Conservation (phyloP, 2,113 vertebrate genomes). For the Heptranchias perlo region DNA sequence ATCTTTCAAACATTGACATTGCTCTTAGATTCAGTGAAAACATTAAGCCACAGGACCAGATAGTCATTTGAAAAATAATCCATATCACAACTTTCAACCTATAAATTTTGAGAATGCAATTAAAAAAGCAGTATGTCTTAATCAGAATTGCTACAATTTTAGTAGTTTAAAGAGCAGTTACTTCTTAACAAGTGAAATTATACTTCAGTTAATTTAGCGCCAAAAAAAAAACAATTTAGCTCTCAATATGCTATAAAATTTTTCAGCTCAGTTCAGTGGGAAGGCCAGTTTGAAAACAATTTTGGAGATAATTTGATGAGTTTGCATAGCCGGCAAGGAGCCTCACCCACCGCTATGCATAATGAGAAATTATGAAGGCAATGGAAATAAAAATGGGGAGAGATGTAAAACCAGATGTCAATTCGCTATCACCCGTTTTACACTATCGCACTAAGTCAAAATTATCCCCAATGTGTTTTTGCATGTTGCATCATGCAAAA, state of each 20-base stretch:
- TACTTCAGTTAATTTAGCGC: background rate
- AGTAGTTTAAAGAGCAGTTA: background rate
- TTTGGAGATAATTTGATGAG: background rate
- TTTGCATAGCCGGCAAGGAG: background rate
- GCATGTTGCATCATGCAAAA: background rate
- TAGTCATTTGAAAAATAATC: too few relatives aligned
- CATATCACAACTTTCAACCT: background rate
- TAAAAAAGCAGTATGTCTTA: background rate
- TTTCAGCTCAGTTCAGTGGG: background rate
- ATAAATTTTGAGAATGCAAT: background rate
- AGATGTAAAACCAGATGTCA: background rate
- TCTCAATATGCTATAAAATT: background rate
- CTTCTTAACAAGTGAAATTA: background rate
- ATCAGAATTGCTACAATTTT: background rate
- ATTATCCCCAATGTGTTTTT: background rate
- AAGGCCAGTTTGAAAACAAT: background rate
- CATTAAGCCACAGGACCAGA: background rate
- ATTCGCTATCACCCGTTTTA: background rate
- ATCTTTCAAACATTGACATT: background rate
- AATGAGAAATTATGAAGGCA: background rate
- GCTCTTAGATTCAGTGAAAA: background rate
- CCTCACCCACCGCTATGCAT: too few relatives aligned
- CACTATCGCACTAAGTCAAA: background rate
- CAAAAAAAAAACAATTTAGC: background rate
- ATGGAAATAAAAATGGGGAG: background rate